phyloP scores from a whole-genome alignment of 2,888 invertebrate species.

The Steinernema hermaphroditum region DNA sequence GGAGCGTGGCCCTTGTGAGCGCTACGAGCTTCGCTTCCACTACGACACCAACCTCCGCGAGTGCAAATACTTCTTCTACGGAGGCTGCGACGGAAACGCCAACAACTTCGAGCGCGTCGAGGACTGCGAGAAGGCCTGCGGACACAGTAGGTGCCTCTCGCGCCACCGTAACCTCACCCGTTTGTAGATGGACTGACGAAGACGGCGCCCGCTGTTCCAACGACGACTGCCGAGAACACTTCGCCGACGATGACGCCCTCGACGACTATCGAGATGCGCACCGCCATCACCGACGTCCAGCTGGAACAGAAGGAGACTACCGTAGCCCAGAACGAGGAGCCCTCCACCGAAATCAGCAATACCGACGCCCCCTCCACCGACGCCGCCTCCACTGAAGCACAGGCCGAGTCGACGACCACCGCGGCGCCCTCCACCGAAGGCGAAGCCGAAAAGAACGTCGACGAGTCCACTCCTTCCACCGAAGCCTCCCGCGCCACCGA shows the following conservation, averaged over 20 bases:
- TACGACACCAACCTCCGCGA: conserved; percentile 50
- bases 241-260: neutral
- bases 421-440: no score
- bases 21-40: conserved; percentile 63
- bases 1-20: conserved; percentile 66
- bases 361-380: no score
- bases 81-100: conserved; percentile 65
- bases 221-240: neutral
- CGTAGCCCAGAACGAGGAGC: no score
- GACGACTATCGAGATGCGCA: conserved; percentile 13
- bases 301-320: neutral
- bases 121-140: conserved; percentile 49
- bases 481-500: neutral
- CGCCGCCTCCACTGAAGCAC: no score
- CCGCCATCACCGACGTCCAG: conserved; percentile 10
- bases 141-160: conserved; percentile 27
- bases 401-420: no score
- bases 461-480: neutral
- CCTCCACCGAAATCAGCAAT: no score
- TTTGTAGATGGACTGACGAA: conserved; percentile 11
- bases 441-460: neutral
- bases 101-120: conserved; percentile 63
- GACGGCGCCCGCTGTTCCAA: neutral
- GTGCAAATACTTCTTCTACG: conserved; percentile 67
- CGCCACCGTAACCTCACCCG: neutral